phyloP scores from a whole-genome alignment of 2,888 invertebrate genomes.

The Chrysodeixis includens region DNA sequence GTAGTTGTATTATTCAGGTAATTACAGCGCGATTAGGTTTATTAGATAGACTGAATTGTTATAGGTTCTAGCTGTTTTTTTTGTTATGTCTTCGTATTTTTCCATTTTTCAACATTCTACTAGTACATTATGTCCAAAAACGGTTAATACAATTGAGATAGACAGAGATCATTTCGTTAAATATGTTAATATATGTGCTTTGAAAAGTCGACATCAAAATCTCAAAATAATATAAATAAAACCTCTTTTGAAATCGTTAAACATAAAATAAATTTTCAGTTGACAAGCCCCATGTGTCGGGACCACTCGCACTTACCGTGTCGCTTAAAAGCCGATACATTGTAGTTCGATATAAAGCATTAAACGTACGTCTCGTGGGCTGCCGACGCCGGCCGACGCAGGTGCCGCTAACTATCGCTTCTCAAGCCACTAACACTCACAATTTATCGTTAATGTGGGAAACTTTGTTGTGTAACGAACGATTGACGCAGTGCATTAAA shows the following conservation, averaged over 20 bases:
- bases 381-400: conserved; percentile 36
- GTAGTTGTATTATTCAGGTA: conserved; percentile 14
- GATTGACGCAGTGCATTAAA: conserved; percentile 2
- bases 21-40: background rate
- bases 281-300: background rate
- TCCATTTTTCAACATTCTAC: too few relatives aligned
- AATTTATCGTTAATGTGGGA: conserved; percentile 52
- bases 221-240: background rate
- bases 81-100: too few relatives aligned
- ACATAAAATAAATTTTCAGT: background rate
- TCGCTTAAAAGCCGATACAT: conserved; percentile 7
- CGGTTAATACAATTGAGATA: too few relatives aligned
- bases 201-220: too few relatives aligned
- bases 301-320: background rate
- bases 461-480: conserved; percentile 21
- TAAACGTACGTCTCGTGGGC: conserved; percentile 31
- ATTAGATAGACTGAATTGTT: background rate
- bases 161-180: too few relatives aligned
- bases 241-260: background rate
- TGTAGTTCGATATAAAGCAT: conserved; percentile 21
- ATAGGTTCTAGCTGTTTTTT: too few relatives aligned
- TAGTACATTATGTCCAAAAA: too few relatives aligned
- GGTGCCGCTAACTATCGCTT: conserved; percentile 50
- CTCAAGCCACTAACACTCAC: conserved; percentile 35
- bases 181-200: too few relatives aligned